Percentiles rank a stretch among this genome's conserved stretches.
phyloP scores from a whole-genome alignment of 2,888 invertebrate species.

The Ochropacha duplaris region DNA sequence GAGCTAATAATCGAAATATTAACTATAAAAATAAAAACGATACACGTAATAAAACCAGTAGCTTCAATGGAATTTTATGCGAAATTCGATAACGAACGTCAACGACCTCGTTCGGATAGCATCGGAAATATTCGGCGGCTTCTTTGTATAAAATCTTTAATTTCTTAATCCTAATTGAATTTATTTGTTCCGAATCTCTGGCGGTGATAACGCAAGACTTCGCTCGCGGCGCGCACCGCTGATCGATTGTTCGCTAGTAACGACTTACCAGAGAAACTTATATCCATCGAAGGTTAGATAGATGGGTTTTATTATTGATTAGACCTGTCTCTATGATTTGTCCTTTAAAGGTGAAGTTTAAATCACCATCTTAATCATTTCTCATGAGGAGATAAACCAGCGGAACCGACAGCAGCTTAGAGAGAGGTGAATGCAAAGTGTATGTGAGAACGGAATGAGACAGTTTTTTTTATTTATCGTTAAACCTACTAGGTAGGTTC shows the following conservation, averaged over 20 bases:
- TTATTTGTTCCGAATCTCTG: constrained; percentile 70
- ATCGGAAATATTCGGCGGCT: constrained; percentile 61
- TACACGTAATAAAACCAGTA: constrained; percentile 32
- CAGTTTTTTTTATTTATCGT: constrained; percentile 7
- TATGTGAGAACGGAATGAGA: constrained; percentile 4
- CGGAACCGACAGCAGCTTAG: constrained; percentile 2
- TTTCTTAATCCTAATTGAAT: constrained; percentile 82
- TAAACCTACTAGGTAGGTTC: too few species aligned
- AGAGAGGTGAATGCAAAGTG: constrained; percentile 1
- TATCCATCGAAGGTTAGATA: constrained; percentile 59
- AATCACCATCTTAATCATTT: constrained; percentile 28
- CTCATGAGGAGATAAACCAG: constrained; percentile 23
- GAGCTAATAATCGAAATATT: constrained; percentile 13
- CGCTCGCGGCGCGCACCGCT: constrained; percentile 43
- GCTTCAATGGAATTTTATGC: constrained; percentile 43
- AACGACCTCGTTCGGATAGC: constrained; percentile 55
- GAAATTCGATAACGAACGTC: constrained; percentile 56
- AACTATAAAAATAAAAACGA: constrained; percentile 24
- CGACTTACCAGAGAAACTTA: constrained; percentile 35
- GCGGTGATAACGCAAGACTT: constrained; percentile 61
- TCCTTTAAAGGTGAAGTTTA: constrained; percentile 53
- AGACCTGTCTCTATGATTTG: constrained; percentile 49
- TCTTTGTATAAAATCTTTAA: constrained; percentile 67
- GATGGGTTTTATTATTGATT: constrained; percentile 54
- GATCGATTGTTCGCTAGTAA: constrained; percentile 55